Percentiles rank a stretch among this genome's conserved stretches.
Conservation (phyloP, 2,113 vertebrate genomes). For the Lampris incognitus region DNA sequence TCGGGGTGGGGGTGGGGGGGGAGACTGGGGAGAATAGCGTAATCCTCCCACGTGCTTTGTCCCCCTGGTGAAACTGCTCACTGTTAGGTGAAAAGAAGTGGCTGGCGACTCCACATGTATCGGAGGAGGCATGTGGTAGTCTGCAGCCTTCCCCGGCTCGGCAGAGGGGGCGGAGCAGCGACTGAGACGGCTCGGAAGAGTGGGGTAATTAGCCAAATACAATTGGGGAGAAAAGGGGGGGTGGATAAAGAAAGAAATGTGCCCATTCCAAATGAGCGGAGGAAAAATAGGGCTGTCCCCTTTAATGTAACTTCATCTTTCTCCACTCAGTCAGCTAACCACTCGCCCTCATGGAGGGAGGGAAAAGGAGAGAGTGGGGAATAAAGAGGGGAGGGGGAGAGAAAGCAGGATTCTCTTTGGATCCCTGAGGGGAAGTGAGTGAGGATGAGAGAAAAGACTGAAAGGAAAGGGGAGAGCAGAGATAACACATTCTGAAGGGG, state of each 20-base stretch:
- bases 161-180: no score
- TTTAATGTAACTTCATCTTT: not conserved
- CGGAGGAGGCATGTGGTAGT: no score
- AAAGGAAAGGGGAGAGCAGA: slow-evolving; percentile 17
- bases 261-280: not conserved
- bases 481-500: slow-evolving; percentile 23
- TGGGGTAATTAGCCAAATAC: no score
- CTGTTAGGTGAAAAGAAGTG: no score
- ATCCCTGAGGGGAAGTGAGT: slow-evolving; percentile 22
- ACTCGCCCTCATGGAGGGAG: not conserved
- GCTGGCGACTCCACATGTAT: no score
- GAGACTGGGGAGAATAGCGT: no score
- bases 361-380: slow-evolving; percentile 15
- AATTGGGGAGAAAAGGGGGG: no score
- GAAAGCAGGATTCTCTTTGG: slow-evolving; percentile 25
- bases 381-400: slow-evolving; percentile 27
- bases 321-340: slow-evolving; percentile 9
- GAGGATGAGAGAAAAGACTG: slow-evolving; percentile 5
- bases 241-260: not conserved
- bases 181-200: no score
- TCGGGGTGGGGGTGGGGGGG: no score
- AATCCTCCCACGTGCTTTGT: no score
- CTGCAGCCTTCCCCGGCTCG: no score
- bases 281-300: not conserved
- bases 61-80: no score